Evolutionary conservation across 2,888 invertebrate species (phyloP).

Genomic region (Sphaerophoria taeniata): DNA sequence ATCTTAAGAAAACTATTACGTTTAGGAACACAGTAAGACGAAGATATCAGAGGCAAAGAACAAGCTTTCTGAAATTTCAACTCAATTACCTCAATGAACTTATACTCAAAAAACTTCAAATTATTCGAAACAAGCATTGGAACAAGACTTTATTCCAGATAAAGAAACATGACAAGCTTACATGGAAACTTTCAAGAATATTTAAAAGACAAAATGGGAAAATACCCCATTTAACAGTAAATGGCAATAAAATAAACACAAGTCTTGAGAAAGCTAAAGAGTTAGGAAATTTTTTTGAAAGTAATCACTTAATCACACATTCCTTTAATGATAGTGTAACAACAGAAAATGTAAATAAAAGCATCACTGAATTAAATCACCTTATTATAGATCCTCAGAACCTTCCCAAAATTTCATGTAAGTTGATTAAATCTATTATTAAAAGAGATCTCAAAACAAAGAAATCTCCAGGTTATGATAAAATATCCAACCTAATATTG

Average conservation of each 20-base stretch:
- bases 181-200: constrained; percentile 6
- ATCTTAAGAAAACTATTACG: constrained; percentile 4
- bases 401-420: not conserved
- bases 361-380: constrained; percentile 6
- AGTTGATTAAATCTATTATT: too few species aligned
- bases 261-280: not conserved
- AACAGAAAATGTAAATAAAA: too few species aligned
- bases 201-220: not conserved
- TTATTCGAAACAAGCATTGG: constrained; percentile 8
- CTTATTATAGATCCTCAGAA: constrained; percentile 4
- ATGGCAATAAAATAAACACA: constrained; percentile 10
- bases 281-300: constrained; percentile 10
- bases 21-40: not conserved
- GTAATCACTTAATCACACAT: not conserved
- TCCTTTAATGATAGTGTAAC: too few species aligned
- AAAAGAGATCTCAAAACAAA: too few species aligned
- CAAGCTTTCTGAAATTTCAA: too few species aligned
- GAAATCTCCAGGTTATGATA: too few species aligned
- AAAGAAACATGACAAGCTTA: constrained; percentile 19
- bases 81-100: constrained; percentile 1
- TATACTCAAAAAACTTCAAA: not conserved
- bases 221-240: constrained; percentile 4
- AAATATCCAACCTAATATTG: too few species aligned
- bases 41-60: not conserved
- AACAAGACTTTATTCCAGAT: constrained; percentile 12